A percentile compares a stretch with the other conserved stretches of the same genome.
Conservation (phyloP, 2,797 vertebrate genomes). For the Halcyon badia region DNA sequence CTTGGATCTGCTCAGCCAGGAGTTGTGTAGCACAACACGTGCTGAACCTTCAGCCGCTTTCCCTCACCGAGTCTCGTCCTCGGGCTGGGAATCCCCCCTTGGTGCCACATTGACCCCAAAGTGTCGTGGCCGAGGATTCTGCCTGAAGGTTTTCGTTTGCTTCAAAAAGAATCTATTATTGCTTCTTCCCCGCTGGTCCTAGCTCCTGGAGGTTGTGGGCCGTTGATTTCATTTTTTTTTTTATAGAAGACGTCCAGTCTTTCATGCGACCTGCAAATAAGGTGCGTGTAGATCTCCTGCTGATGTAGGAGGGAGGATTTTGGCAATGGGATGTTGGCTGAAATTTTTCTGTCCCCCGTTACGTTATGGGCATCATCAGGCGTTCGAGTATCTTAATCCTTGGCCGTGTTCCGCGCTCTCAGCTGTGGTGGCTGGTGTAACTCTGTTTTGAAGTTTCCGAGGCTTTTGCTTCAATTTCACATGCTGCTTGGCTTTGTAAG, state of each 20-base stretch:
- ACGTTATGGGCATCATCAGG: neutral
- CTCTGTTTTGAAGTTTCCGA: neutral
- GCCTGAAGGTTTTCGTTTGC: neutral
- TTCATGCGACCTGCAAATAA: neutral
- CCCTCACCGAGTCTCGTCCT: fast-evolving
- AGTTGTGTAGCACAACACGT: neutral
- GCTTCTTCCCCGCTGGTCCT: neutral
- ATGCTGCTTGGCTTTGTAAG: neutral
- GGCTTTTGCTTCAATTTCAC: neutral
- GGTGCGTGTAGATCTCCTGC: fast-evolving
- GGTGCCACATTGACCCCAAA: neutral
- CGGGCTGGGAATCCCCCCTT: neutral
- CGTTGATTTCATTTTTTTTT: neutral
- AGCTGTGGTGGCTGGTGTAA: neutral
- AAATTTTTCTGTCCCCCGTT: neutral
- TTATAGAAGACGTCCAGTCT: neutral
- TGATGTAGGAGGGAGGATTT: neutral
- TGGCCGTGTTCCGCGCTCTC: neutral
- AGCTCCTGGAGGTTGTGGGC: neutral
- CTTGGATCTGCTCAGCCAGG: neutral
- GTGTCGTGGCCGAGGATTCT: neutral
- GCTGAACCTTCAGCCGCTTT: neutral
- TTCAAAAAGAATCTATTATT: neutral
- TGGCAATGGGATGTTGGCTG: neutral
- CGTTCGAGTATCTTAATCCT: neutral